Conservation (phyloP, 1,140 invertebrate species). For the Sarcophaga bullata region DNA sequence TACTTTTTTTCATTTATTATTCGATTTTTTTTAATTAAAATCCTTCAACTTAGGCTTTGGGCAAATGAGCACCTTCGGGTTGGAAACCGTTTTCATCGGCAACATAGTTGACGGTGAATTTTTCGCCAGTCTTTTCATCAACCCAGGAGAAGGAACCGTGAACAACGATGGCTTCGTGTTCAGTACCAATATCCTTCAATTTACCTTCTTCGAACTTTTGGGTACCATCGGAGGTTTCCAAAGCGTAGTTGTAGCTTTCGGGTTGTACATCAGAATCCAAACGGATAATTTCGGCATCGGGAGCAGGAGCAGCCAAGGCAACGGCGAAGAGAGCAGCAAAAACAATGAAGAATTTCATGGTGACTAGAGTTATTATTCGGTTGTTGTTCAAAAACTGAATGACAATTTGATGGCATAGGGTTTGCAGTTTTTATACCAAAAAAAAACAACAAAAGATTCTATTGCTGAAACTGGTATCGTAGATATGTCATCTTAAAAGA, state of each 20-base stretch:
- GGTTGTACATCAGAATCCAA: constrained; percentile 43
- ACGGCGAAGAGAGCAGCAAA: constrained; percentile 45
- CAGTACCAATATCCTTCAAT: constrained; percentile 39
- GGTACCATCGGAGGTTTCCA: constrained; percentile 33
- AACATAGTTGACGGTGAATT: constrained; percentile 49
- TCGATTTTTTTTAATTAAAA: no score
- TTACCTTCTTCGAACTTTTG: not conserved
- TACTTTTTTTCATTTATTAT: no score
- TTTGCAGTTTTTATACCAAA: not conserved
- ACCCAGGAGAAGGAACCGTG: constrained; percentile 47
- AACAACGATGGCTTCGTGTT: constrained; percentile 47
- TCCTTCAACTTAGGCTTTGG: constrained; percentile 64
- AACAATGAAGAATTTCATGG: constrained; percentile 44
- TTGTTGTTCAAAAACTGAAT: not conserved
- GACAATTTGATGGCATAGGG: not conserved
- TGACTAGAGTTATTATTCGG: constrained; percentile 20
- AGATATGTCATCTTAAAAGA: no score
- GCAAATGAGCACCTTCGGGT: constrained; percentile 71
- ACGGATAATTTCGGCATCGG: constrained; percentile 35
- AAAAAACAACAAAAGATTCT: no score
- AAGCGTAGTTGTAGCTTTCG: constrained; percentile 27
- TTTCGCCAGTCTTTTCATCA: constrained; percentile 57
- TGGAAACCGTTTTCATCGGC: constrained; percentile 68
- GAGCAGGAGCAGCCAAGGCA: constrained; percentile 42
- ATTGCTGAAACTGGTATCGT: no score